Evolutionary conservation across 2,888 invertebrate genomes (phyloP), one percentile per base, ranked within the genome.

Genomic region (Pristionchus maxplancki): DNA sequence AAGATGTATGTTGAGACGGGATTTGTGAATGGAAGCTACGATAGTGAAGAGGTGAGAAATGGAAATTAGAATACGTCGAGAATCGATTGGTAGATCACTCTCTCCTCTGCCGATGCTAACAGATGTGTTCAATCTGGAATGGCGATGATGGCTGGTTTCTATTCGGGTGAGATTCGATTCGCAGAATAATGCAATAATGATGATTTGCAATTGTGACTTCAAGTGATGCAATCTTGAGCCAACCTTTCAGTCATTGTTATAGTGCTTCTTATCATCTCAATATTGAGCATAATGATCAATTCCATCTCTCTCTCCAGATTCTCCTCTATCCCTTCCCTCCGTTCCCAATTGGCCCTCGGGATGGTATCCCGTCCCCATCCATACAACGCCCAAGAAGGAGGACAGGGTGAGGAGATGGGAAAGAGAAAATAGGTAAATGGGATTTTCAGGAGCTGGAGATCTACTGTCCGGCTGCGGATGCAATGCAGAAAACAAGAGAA

Each of bases 241-340:
- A 5, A 13, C 31, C 17, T 67, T 24, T 83, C 88, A 92, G 92
- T n/a, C 6, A 15, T 5, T 31, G 11, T 28, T 5, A n/a, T 15
- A 93, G 74, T 93, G 93, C 31, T 92, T n/a, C 11, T 28, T 28
- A 64, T 64, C 64, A 64, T 28, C 15, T 8, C 64, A 64, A 28
- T 28, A 64, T 64, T 71, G 71, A 20, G 5, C 34, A 34, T 71
- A 5, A 17, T 20, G 17, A 17, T 81, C 6, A 40, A 15, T 37
- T 15, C 34, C n/a, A n/a, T n/a, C n/a, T n/a, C n/a, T n/a, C n/a
- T n/a, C n/a, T n/a, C n/a, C 83, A 83, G 83, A 58, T 83, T 58
- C 50, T 31, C 83, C 83, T 9, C 24, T 37, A 1, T 71, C 83
- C 24, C 53, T 58, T 9, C 17, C 83, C 17, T 34, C 50, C 11